Conservation (phyloP, 2,888 invertebrate genomes). For the Leucophenga montana region DNA sequence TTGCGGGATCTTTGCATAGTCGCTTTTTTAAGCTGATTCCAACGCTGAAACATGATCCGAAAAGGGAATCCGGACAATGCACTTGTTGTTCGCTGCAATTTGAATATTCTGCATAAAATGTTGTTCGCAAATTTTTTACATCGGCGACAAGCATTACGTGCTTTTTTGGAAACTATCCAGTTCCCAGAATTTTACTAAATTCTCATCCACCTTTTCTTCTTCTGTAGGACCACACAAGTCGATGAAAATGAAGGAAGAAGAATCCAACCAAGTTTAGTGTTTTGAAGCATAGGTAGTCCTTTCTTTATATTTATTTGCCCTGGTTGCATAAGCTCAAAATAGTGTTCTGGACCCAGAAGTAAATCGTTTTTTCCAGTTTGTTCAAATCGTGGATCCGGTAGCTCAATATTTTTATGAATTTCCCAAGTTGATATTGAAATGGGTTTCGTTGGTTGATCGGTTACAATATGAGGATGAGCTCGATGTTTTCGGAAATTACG, state of each 20-base stretch:
- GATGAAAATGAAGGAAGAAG: too few relatives aligned
- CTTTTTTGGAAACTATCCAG: too few relatives aligned
- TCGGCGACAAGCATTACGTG: neutral
- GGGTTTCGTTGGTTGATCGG: neutral
- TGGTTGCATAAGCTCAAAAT: neutral
- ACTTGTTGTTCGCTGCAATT: neutral
- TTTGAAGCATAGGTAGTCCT: conserved; percentile 7
- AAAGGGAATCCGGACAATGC: too few relatives aligned
- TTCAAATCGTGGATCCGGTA: neutral
- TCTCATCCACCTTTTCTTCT: neutral
- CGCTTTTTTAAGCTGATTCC: conserved; percentile 14
- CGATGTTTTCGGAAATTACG: conserved; percentile 10
- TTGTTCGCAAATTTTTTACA: conserved; percentile 1
- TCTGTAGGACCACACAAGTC: neutral
- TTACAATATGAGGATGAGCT: neutral
- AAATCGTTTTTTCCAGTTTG: conserved; percentile 2
- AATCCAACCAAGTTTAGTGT: conserved; percentile 6
- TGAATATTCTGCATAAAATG: conserved; percentile 7
- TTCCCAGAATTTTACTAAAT: conserved; percentile 6
- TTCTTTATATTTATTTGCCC: neutral
- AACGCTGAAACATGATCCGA: conserved; percentile 6
- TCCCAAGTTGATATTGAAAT: neutral
- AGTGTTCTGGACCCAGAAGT: too few relatives aligned
- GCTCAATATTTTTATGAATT: too few relatives aligned
- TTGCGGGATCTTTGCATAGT: neutral